Evolutionary conservation across 2,113 vertebrate genomes (phyloP).

Genomic region (Oceanodroma tethys): DNA sequence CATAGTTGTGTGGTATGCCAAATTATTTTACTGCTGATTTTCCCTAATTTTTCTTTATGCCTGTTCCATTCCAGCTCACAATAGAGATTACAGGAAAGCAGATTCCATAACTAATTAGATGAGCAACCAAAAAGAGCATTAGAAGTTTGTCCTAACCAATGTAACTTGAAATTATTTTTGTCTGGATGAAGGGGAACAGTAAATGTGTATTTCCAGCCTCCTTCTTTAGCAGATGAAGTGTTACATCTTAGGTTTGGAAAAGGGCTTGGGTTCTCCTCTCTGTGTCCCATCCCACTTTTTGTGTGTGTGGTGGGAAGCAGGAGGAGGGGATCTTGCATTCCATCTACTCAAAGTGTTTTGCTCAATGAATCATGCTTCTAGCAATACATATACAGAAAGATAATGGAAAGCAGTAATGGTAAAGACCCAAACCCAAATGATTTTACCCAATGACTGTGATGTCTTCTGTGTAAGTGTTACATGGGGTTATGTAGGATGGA

Average conservation of each 20-base stretch:
- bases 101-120: neutral
- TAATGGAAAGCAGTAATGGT: neutral
- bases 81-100: neutral
- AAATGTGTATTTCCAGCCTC: neutral
- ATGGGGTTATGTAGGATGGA: fast-evolving
- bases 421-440: neutral
- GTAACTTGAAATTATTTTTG: neutral
- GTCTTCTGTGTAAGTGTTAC: neutral
- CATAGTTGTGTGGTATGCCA: neutral
- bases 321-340: neutral
- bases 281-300: neutral
- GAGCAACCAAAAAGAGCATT: neutral
- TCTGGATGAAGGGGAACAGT: neutral
- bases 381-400: neutral
- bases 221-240: neutral
- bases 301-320: neutral
- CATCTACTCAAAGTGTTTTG: neutral
- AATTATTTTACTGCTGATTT: neutral
- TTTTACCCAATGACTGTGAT: neutral
- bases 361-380: neutral
- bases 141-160: neutral
- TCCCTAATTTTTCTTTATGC: neutral
- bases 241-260: neutral
- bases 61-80: neutral
- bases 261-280: neutral